These are phyloP conservation scores for Stichopus horrens DNA, from an alignment of 53 echinoderm and acorn worm species.

Conservation along the genomic window DNA sequence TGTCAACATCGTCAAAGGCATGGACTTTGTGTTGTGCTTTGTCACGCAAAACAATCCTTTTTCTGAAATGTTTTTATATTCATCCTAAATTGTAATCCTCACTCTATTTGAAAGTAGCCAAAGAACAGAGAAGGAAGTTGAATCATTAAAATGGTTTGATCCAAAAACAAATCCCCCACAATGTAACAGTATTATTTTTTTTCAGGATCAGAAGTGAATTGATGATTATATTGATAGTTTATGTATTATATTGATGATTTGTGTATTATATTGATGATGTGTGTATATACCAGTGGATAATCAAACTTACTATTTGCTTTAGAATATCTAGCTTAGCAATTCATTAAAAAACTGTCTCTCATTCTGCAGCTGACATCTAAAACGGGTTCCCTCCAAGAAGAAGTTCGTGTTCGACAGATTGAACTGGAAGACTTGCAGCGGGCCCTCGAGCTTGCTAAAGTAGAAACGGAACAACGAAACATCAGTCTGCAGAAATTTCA, in stretches of 20 bases:
- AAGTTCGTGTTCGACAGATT: background rate
- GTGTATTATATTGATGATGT: background rate
- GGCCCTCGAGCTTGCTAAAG: background rate
- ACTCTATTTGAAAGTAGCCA: too few species aligned
- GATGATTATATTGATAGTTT: background rate
- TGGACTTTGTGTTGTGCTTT: too few species aligned
- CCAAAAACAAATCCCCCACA: too few species aligned
- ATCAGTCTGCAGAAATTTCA: conserved; percentile 14
- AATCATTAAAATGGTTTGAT: too few species aligned
- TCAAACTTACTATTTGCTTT: background rate
- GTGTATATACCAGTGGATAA: background rate
- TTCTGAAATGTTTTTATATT: too few species aligned
- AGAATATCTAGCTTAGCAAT: background rate
- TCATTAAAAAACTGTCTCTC: background rate
- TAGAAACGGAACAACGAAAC: conserved; percentile 22
- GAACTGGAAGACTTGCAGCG: conserved; percentile 23
- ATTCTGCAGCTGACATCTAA: conserved; percentile 5
- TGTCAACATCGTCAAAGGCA: too few species aligned
- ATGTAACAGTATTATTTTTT: too few species aligned
- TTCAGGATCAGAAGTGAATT: background rate
- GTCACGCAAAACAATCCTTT: too few species aligned
- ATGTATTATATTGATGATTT: background rate
- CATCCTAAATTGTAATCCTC: too few species aligned
- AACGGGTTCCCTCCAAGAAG: conserved; percentile 13
- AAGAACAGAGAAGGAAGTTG: too few species aligned